Conservation (phyloP, 2,113 vertebrate species). For the Scomber scombrus region DNA sequence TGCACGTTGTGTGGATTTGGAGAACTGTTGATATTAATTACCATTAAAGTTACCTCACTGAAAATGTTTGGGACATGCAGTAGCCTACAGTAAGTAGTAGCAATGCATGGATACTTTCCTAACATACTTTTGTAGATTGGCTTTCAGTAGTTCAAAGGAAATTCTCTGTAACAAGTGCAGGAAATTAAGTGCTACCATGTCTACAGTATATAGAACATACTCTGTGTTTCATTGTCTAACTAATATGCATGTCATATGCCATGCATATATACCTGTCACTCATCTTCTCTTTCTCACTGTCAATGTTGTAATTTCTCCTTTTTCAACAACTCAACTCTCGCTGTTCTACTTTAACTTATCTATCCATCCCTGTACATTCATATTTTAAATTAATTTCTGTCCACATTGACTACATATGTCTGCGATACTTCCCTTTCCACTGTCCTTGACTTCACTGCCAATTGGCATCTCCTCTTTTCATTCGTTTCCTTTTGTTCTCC, state of each 20-base stretch:
- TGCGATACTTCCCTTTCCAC: background rate
- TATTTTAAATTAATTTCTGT: constrained; percentile 25
- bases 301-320: constrained; percentile 33
- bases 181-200: constrained; percentile 5
- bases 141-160: constrained; percentile 18
- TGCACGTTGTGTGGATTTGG: constrained; percentile 46
- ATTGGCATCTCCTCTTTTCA: background rate
- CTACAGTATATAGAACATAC: constrained; percentile 22
- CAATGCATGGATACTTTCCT: constrained; percentile 50
- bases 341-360: constrained; percentile 13
- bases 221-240: constrained; percentile 42
- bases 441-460: background rate
- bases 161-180: background rate
- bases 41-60: constrained; percentile 20
- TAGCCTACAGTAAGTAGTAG: constrained; percentile 24
- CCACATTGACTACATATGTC: constrained; percentile 7
- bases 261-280: constrained; percentile 62
- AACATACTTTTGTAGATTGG: constrained; percentile 35
- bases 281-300: constrained; percentile 51
- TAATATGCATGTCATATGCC: constrained; percentile 60
- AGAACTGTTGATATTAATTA: constrained; percentile 18
- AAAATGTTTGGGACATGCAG: constrained; percentile 6
- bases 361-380: constrained; percentile 11
- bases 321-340: constrained; percentile 7
- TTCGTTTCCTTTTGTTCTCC: background rate